Evolutionary conservation across 2,888 invertebrate genomes (phyloP).

Genomic region (Troides oblongomaculatus): DNA sequence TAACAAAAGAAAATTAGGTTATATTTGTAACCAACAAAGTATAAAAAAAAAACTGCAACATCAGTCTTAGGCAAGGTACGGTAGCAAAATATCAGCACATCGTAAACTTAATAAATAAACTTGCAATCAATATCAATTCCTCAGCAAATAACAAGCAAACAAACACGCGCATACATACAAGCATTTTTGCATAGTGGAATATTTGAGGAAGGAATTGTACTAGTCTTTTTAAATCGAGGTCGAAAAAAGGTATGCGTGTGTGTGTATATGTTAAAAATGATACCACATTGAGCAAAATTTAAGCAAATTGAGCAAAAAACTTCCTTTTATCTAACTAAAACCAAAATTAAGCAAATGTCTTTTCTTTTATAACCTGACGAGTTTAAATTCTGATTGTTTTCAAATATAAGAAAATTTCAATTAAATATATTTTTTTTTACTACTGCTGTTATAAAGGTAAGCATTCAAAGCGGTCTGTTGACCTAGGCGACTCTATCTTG

Average conservation of each 20-base stretch:
- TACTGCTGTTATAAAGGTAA: too few relatives aligned
- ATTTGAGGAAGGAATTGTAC: slow-evolving; percentile 9
- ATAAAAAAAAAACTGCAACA: slow-evolving; percentile 15
- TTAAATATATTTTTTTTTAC: too few relatives aligned
- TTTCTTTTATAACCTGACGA: too few relatives aligned
- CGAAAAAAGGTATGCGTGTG: neutral
- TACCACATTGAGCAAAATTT: neutral
- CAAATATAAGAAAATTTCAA: too few relatives aligned
- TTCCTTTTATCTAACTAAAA: too few relatives aligned
- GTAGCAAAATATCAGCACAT: slow-evolving; percentile 13
- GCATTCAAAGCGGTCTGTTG: too few relatives aligned
- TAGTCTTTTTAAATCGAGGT: neutral
- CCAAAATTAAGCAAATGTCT: too few relatives aligned
- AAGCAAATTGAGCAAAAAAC: neutral
- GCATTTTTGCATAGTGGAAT: neutral
- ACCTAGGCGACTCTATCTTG: too few relatives aligned
- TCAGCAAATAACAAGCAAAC: neutral
- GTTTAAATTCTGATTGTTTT: too few relatives aligned
- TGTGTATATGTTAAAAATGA: neutral
- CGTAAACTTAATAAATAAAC: slow-evolving; percentile 3
- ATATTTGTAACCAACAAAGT: slow-evolving; percentile 16
- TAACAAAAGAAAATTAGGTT: slow-evolving; percentile 17
- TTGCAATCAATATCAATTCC: neutral
- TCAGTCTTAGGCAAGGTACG: slow-evolving; percentile 29
- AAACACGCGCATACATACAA: neutral